phyloP scores from a whole-genome alignment of 2,797 vertebrate species.

The Amniataba percoides region DNA sequence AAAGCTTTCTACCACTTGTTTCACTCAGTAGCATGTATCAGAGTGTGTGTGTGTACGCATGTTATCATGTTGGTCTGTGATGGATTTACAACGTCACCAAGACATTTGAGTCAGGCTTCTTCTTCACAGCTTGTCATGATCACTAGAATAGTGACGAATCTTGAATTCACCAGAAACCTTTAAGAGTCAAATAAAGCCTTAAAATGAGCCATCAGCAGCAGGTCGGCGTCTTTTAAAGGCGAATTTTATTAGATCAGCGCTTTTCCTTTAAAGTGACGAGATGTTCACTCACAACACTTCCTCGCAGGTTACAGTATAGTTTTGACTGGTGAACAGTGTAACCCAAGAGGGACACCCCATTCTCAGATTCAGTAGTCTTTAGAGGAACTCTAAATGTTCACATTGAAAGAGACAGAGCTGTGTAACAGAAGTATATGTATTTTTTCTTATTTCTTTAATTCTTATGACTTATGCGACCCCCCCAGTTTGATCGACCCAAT shows the following conservation, averaged over 20 bases:
- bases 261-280: not conserved
- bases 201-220: not conserved
- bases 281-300: not conserved
- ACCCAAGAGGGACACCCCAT: not conserved
- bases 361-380: not conserved
- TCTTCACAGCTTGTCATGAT: not conserved
- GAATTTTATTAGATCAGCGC: slow-evolving; percentile 1
- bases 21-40: not conserved
- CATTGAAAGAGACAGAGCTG: not conserved
- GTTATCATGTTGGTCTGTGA: slow-evolving; percentile 3
- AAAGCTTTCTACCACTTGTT: not conserved
- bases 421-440: not conserved
- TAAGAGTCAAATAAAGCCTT: not conserved
- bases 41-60: slow-evolving; percentile 3
- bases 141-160: not conserved
- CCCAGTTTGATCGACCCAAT: not conserved
- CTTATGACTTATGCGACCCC: not conserved
- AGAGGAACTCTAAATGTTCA: not conserved
- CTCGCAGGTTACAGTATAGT: not conserved
- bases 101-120: not conserved
- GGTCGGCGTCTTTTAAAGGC: not conserved
- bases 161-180: not conserved
- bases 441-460: not conserved
- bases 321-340: not conserved
- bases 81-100: not conserved